These are phyloP conservation scores for Patagioenas fasciata DNA, from an alignment of 2,113 vertebrate species.

Conservation along the genomic window DNA sequence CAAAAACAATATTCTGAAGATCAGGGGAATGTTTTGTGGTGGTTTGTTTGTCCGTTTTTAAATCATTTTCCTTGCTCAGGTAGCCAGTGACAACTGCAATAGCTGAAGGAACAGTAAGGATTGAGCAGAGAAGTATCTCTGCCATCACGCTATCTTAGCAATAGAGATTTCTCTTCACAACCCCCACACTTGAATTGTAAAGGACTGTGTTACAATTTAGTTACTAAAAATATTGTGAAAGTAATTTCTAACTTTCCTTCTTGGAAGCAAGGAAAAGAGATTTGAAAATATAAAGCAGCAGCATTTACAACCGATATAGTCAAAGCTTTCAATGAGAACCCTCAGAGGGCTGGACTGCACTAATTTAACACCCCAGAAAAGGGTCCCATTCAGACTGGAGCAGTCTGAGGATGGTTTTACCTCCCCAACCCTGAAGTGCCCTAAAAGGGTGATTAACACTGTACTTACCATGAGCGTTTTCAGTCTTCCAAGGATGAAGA, in stretches of 20 bases:
- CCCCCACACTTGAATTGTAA: not conserved
- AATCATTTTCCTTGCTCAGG: not conserved
- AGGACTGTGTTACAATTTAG: not conserved
- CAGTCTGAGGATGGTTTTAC: not conserved
- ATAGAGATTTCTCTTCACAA: not conserved
- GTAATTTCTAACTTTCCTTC: not conserved
- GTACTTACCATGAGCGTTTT: conserved; percentile 81
- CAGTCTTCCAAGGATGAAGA: conserved; percentile 86
- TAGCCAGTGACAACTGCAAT: not conserved
- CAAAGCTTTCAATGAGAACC: not conserved
- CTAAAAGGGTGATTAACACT: not conserved
- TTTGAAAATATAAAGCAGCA: no score
- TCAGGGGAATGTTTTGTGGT: not conserved
- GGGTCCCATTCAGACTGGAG: not conserved
- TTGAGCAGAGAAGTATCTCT: not conserved
- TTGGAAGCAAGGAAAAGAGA: not conserved
- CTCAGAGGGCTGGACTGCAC: not conserved
- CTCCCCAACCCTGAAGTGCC: not conserved
- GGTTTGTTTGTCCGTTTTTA: not conserved
- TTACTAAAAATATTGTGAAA: not conserved
- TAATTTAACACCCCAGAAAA: not conserved
- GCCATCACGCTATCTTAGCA: not conserved
- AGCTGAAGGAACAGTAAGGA: not conserved
- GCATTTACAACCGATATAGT: not conserved
- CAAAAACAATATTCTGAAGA: not conserved